Evolutionary conservation across 2,113 vertebrate genomes (phyloP), one percentile per base, ranked within the genome.

Genomic region (Butorides virescens): DNA sequence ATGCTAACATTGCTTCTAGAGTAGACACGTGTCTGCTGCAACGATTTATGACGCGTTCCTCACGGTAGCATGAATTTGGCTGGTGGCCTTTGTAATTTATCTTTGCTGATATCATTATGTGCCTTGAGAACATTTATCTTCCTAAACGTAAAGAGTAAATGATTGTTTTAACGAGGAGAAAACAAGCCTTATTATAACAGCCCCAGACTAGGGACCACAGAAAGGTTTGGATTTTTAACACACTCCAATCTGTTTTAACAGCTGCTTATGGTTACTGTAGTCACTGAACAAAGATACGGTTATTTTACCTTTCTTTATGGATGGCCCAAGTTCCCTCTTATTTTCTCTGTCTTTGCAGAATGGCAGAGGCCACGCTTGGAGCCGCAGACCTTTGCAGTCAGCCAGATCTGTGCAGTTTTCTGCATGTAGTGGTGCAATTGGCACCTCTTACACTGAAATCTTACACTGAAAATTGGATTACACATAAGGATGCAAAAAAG

Each of bases 251-350:
- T 97, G 93, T 95, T 97, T 97, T 86, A 94, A 95, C 82, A 97
- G 94, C 93, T 97, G 95, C 39, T 93, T 92, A 82, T 44, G 66
- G 92, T 94, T 96, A 93, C 81, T 81, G 7, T 10, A 56, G 75
- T 61, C 87, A 73, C 59, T 89, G 95, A 95, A 93, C 85, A 96
- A 94, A 97, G 70, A 95, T 50, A 88, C 2, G 6, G 78, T 90
- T 96, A 90, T 97, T 97, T 95, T 93, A 93, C 96, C 71, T 95
- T 94, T 88, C 72, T 61, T 88, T 77, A 63, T 10, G 63, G 96
- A 91, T 96, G 89, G 88, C 62, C 74, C 55, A 21, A 83, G 53
- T 67, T 95, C 82, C 58, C 44, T 76, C 50, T 85, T 75, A 71
- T 80, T 96, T 92, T 34, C 68, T 90, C 77, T 93, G 92, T 90